These are phyloP conservation scores for Argyresthia goedartella DNA, from an alignment of 2,888 invertebrate genomes.

Conservation along the genomic window DNA sequence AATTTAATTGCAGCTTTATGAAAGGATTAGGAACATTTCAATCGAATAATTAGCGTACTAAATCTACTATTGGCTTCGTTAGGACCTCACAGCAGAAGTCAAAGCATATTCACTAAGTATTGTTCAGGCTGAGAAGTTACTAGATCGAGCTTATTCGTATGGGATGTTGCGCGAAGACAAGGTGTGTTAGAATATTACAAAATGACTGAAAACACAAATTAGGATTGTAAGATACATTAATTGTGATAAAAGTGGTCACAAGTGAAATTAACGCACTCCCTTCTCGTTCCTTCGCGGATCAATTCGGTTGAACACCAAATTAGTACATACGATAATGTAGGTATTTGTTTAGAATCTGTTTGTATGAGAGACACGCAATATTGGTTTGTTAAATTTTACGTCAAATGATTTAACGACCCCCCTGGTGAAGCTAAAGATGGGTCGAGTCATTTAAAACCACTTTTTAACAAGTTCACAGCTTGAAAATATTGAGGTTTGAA, in stretches of 20 bases:
- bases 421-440: too few species aligned
- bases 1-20: too few species aligned
- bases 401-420: not conserved
- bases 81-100: too few species aligned
- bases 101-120: not conserved
- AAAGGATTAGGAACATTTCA: too few species aligned
- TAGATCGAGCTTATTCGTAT: constrained; percentile 2
- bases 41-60: too few species aligned
- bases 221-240: constrained; percentile 1
- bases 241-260: constrained; percentile 3
- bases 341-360: constrained; percentile 21
- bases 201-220: constrained; percentile 4
- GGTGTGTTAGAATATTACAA: not conserved
- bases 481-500: too few species aligned
- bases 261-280: not conserved
- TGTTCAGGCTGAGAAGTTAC: not conserved
- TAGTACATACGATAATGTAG: constrained; percentile 32
- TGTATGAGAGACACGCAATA: not conserved
- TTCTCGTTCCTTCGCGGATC: not conserved
- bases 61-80: too few species aligned
- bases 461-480: too few species aligned
- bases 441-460: too few species aligned
- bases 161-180: not conserved
- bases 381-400: constrained; percentile 8
- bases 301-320: constrained; percentile 46